phyloP scores from a whole-genome alignment of 2,113 vertebrate species.

The Chaenogobius annularis region DNA sequence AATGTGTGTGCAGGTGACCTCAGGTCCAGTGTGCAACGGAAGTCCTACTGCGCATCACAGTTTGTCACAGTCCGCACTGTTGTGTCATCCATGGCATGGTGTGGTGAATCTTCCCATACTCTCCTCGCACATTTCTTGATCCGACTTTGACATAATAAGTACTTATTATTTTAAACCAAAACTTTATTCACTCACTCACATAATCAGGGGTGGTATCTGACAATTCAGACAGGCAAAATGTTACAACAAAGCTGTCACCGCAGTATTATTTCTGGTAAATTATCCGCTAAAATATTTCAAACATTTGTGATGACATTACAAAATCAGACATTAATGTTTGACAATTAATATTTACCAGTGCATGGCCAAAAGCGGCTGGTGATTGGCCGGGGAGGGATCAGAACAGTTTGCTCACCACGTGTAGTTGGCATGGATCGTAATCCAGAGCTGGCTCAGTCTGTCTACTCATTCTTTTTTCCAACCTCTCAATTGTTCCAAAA shows the following conservation, averaged over 20 bases:
- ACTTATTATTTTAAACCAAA: too few relatives aligned
- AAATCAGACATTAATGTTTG: constrained; percentile 24
- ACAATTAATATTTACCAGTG: constrained; percentile 53
- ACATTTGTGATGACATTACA: constrained; percentile 2
- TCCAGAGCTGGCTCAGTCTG: constrained; percentile 55
- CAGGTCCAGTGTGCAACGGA: too few relatives aligned
- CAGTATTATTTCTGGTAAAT: neutral
- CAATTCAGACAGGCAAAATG: neutral
- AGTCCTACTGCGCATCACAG: too few relatives aligned
- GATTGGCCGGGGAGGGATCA: constrained; percentile 64
- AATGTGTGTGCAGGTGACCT: too few relatives aligned
- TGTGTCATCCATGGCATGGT: too few relatives aligned
- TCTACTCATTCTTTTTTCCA: constrained; percentile 34
- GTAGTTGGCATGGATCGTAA: constrained; percentile 61
- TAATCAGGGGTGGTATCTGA: too few relatives aligned
- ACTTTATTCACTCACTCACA: too few relatives aligned
- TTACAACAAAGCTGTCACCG: neutral
- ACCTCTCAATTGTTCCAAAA: constrained; percentile 31
- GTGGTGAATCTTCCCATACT: too few relatives aligned
- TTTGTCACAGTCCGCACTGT: too few relatives aligned
- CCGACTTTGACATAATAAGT: too few relatives aligned
- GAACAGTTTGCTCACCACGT: constrained; percentile 68
- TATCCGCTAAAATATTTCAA: neutral
- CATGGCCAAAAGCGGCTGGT: constrained; percentile 49
- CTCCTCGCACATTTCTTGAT: too few relatives aligned